Evolutionary conservation across 2,113 vertebrate genomes (phyloP), one percentile per base, ranked within the genome.

Genomic region (Acanthisitta chloris): DNA sequence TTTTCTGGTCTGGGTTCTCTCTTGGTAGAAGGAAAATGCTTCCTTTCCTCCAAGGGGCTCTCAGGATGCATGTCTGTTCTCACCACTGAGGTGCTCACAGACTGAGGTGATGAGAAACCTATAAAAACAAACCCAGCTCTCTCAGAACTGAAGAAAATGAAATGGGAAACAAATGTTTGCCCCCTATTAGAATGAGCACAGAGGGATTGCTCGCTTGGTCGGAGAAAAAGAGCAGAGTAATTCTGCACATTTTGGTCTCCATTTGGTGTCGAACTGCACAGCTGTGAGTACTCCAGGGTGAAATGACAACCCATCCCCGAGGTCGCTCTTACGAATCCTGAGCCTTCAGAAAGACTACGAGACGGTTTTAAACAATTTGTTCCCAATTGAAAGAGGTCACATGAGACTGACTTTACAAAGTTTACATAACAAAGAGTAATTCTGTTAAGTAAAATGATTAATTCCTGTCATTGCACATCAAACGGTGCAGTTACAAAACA

Each of bases 371-470:
- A 97, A 97, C 96, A 97, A 96, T 95, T 96, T 97, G 98, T 96
- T 97, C 97, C 94, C 97, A 86, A 96, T 95, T 89, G 96, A 96
- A 95, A 97, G 97, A 97, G 98, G 98, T 98, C 98, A 98, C 83
- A 89, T 62, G 94, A 97, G 97, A 97, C 57, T 38, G 97, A 93
- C 97, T 98, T 98, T 98, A 96, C 97, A 97, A 97, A 98, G 98
- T 98, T 98, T 98, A 98, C 98, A 98, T 98, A 97, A 99, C 98
- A 98, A 99, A 98, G 98, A 97, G 97, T 97, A 98, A 97, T 98
- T 98, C 98, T 98, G 96, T 97, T 96, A 96, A 97, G 96, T 86
- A 97, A 98, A 98, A 98, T 98, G 97, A 98, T 98, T 98, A 97
- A 98, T 98, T 98, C 97, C 98, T 76, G 57, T 96, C 96, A 96